Base-by-base conservation (phyloP, 2,797 vertebrate species). In the Emydoidea blandingii region DNA sequence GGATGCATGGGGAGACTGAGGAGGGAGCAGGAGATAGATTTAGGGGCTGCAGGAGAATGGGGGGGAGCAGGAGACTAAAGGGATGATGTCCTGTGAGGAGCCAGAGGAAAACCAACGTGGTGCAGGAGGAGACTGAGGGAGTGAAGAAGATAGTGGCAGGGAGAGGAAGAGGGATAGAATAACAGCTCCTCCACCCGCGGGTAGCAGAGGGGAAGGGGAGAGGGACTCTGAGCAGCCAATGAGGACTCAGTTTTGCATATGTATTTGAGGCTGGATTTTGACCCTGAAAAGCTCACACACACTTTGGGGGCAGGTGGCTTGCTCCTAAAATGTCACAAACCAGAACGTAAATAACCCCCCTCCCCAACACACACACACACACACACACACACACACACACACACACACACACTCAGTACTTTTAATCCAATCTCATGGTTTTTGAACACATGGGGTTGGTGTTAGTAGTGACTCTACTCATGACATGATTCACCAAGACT, bases 261-360 rank as follows among this genome's bases (percentile, higher is more conserved):
- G 37, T 85, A 83, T 87, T 95, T 76, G 57, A 52, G 68, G 53
- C 52, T 12, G 15, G 79, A 15, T 62, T 76, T 93, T 90, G 95
- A 95, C 49, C n/a, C 68, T 87, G 57, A 78, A 90, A 57, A 91
- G 27, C 56, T 84, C 59, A 18, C 12, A n/a, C 2, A 0, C 2
- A 2, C 0, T 0, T n/a, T 54, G 9, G 4, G 19, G 25, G 72
- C 27, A 93, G 78, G 78, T n/a, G 91, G 57, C 19, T 79, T 88
- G 80, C 86, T 86, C 79, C 74, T 74, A 74, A 9, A 79, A 31
- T 47, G 27, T 80, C 62, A 72, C 18, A 0, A 81, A 41, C 34
- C 65, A 62, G 11, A 62, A 57, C 52, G 12, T 21, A 74, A 86
- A 76, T 76, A 12, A 78, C 72, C 25, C 81, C 6, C 14, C 10